Evolutionary conservation across 2,888 invertebrate species (phyloP).

Genomic region (Tachina grossa): DNA sequence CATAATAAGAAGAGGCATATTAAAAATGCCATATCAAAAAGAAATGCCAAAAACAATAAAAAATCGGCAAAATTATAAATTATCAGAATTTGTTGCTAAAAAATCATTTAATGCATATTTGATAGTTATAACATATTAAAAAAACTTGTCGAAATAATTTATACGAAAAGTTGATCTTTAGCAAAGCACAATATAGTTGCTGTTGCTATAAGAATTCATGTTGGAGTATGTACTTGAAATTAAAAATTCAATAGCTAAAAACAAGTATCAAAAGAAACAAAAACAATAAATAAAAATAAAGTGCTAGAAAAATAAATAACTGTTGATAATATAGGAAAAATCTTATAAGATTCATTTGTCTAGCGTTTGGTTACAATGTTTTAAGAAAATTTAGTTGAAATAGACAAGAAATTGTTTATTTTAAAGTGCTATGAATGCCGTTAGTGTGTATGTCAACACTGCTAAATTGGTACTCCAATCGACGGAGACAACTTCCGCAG

Average conservation of each 20-base stretch:
- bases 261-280: constrained; percentile 16
- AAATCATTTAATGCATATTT: constrained; percentile 13
- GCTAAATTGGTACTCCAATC: constrained; percentile 77
- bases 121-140: not conserved
- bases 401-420: constrained; percentile 41
- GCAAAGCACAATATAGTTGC: not conserved
- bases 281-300: constrained; percentile 30
- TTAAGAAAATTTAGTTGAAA: constrained; percentile 30
- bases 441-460: constrained; percentile 78
- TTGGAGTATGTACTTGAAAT: constrained; percentile 7
- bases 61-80: constrained; percentile 75
- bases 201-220: constrained; percentile 3
- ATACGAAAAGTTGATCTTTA: not conserved
- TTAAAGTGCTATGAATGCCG: constrained; percentile 82
- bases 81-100: constrained; percentile 56
- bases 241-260: constrained; percentile 54
- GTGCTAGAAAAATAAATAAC: constrained; percentile 24
- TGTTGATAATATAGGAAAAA: constrained; percentile 31
- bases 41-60: constrained; percentile 75
- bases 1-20: constrained; percentile 32
- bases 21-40: constrained; percentile 73
- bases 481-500: constrained; percentile 59
- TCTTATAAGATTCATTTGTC: constrained; percentile 6
- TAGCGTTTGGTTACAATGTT: constrained; percentile 35
- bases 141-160: not conserved